Evolutionary conservation across 2,797 vertebrate species (phyloP).

Genomic region (Syndactyla subalaris): DNA sequence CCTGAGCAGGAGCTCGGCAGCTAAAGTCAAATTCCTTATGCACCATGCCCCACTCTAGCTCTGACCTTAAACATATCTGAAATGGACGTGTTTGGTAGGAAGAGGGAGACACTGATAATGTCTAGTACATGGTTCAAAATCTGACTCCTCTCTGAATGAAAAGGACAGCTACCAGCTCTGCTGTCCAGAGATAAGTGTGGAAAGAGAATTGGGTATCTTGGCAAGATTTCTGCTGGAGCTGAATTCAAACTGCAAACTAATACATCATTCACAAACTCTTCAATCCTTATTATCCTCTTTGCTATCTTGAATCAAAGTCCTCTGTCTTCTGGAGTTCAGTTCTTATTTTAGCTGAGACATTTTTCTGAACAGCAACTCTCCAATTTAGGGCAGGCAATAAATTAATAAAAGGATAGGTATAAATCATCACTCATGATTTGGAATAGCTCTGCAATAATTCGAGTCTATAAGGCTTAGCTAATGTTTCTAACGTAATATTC

Average conservation of each 20-base stretch:
- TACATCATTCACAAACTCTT: neutral
- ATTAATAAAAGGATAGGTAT: neutral
- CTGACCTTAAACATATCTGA: neutral
- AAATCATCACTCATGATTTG: neutral
- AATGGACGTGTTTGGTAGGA: neutral
- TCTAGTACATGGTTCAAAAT: neutral
- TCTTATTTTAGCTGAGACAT: neutral
- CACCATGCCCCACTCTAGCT: fast-evolving
- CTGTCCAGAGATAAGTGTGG: neutral
- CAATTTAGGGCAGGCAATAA: neutral
- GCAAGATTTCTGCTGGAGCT: neutral
- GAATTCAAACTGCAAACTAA: neutral
- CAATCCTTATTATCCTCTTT: neutral
- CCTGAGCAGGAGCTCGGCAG: neutral
- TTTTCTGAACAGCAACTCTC: slow-evolving; percentile 3
- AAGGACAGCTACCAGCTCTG: neutral
- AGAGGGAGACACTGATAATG: neutral
- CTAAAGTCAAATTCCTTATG: neutral
- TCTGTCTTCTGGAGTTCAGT: neutral
- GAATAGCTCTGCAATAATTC: neutral
- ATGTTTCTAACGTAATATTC: slow-evolving; percentile 14
- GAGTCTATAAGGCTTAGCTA: neutral
- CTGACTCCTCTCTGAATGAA: neutral
- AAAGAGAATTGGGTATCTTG: neutral
- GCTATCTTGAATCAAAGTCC: neutral